These are phyloP conservation scores for Cassiopea andromeda DNA, from an alignment of 30 jellyfish, hydroid and myxozoan species.

Conservation along the genomic window DNA sequence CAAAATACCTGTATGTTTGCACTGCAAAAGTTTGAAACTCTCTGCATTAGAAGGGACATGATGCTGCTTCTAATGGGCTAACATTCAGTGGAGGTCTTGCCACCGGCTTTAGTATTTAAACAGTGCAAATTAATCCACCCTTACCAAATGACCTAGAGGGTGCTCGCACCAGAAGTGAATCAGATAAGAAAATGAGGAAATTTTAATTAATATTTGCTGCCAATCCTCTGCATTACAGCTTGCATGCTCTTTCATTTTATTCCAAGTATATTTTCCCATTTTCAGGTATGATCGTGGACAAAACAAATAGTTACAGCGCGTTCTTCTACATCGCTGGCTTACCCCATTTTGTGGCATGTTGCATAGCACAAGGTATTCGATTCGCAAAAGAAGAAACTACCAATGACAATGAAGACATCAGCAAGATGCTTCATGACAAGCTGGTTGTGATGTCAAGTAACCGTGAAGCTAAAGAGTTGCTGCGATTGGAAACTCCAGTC, in stretches of 20 bases:
- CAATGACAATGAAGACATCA: not conserved
- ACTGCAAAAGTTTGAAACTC: too few relatives aligned
- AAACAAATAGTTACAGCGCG: slow-evolving; percentile 45
- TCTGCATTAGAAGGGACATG: too few relatives aligned
- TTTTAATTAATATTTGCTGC: too few relatives aligned
- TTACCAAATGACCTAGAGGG: too few relatives aligned
- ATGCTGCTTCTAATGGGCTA: too few relatives aligned
- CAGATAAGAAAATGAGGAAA: too few relatives aligned
- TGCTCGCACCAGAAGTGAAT: too few relatives aligned
- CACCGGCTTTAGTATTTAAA: too few relatives aligned
- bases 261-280: not conserved
- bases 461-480: not conserved
- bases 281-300: slow-evolving; percentile 70
- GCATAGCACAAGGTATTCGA: not conserved
- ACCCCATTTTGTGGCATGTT: slow-evolving; percentile 23
- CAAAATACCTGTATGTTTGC: too few relatives aligned
- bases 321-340: slow-evolving; percentile 61
- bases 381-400: not conserved
- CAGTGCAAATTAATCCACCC: too few relatives aligned
- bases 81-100: too few relatives aligned
- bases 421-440: slow-evolving; percentile 2
- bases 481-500: slow-evolving; percentile 38
- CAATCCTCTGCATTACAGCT: not conserved
- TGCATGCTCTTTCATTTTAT: too few relatives aligned
- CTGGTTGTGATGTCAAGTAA: not conserved